These are phyloP conservation scores for Verasper variegatus DNA, from an alignment of 2,113 vertebrate species.

Conservation along the genomic window DNA sequence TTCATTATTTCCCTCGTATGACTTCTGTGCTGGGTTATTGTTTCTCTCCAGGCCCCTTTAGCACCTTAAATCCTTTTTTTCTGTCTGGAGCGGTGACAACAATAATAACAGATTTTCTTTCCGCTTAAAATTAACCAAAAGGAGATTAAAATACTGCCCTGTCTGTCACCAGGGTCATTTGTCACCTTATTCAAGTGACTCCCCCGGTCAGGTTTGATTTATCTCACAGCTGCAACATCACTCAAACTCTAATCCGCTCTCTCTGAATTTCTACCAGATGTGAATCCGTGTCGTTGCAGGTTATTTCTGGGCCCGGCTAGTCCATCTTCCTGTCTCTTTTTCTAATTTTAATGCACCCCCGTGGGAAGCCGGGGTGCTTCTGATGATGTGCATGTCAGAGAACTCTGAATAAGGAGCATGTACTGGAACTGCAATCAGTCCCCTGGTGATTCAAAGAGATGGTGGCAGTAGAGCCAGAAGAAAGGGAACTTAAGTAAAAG, in stretches of 20 bases:
- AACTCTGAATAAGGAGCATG: conserved; percentile 51
- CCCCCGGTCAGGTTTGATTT: conserved; percentile 69
- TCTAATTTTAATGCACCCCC: conserved; percentile 71
- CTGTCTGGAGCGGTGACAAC: conserved; percentile 15
- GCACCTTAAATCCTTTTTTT: conserved; percentile 31
- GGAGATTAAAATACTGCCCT: conserved; percentile 63
- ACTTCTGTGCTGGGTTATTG: conserved; percentile 7
- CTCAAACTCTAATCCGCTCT: conserved; percentile 65
- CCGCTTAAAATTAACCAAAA: conserved; percentile 59
- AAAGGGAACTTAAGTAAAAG: conserved; percentile 32
- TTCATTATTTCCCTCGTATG: conserved; percentile 35
- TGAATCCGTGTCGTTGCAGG: conserved; percentile 64
- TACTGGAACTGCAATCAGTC: conserved; percentile 48
- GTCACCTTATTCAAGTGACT: conserved; percentile 67
- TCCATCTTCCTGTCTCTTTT: conserved; percentile 68
- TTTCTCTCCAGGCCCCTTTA: conserved; percentile 10
- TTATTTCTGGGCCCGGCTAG: conserved; percentile 65
- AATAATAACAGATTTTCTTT: conserved; percentile 37
- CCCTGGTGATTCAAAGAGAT: conserved; percentile 39
- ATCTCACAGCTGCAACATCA: conserved; percentile 65
- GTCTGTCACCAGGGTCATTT: conserved; percentile 51
- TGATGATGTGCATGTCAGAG: conserved; percentile 58
- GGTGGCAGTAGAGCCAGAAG: neutral
- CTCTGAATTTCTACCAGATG: conserved; percentile 54
- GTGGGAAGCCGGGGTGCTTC: conserved; percentile 52